A percentile compares a stretch with the other conserved stretches of the same genome.
Conservation (phyloP, 2,113 vertebrate species). For the Aythya baeri region DNA sequence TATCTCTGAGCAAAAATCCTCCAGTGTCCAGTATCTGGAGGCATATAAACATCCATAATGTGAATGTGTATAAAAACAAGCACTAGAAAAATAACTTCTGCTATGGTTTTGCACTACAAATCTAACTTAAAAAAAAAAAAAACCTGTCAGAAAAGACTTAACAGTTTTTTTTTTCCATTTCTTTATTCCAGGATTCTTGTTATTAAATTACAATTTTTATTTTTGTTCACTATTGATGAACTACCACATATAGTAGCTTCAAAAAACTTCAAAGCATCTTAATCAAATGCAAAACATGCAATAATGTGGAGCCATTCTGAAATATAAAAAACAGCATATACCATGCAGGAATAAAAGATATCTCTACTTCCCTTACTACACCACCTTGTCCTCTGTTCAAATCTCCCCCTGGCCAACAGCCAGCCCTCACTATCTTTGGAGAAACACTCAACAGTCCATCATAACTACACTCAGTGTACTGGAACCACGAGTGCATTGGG, state of each 20-base stretch:
- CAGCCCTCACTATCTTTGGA: neutral
- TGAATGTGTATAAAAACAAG: neutral
- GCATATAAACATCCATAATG: neutral
- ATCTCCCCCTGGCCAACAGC: neutral
- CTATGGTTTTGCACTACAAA: neutral
- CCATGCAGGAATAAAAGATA: neutral
- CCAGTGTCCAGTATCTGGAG: neutral
- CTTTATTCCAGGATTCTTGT: neutral
- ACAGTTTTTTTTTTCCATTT: neutral
- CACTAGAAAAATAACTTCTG: neutral
- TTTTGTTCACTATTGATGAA: neutral
- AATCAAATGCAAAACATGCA: neutral
- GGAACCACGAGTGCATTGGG: accelerated
- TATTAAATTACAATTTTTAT: neutral
- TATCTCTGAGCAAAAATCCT: neutral
- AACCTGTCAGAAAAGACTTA: neutral
- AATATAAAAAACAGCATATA: neutral
- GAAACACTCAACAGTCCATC: neutral
- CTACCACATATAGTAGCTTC: neutral
- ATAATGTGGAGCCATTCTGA: neutral
- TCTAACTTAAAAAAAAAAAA: neutral
- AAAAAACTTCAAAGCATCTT: neutral
- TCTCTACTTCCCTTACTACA: neutral
- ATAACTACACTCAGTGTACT: neutral
- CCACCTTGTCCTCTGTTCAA: neutral